Base-by-base conservation (phyloP, 1,140 invertebrate species). In the Brachystomella parvula region DNA sequence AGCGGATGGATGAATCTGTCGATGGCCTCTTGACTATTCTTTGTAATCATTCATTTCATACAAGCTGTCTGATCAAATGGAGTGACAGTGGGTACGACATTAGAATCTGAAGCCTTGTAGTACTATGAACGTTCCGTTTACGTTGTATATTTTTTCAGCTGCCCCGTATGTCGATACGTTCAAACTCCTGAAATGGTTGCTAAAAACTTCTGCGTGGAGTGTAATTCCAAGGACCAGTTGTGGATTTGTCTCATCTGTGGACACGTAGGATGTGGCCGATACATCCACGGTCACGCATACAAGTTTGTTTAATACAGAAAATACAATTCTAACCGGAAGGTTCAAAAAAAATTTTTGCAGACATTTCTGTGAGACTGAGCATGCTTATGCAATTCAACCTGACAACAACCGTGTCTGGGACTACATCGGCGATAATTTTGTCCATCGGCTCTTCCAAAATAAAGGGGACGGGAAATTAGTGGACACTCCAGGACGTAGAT, bases 201-300 rank as follows among this genome's bases (percentile, higher is more conserved):
- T 28, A 88, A 90, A 70, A 93, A 92, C 73, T 80, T 82, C 61
- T 97, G 93, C 77, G 86, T 85, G 78, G 85, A 89, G 75, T 96
- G 94, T 80, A 85, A 78, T 62, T 85, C 70, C 75, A 81, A 81
- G 0, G 88, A 95, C 76, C 90, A 91, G 68, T 79, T 99, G 0
- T 99, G 97, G 97, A 98, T 99, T 71, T 99, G 97, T 78, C 80
- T 99, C 21, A 96, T 99, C 69, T 99, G 97, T 80, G 97, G 96
- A 17, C 90, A 98, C 79, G 88, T 99, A 53, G 97, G 96, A 39
- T 99, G 97, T 81, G 94, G 94, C 19, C 81, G 92, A 64, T 90
- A 90, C 78, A 82, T 83, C 26, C 82, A 83, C 61, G 85, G 85
- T 1, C 88, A 89, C 77, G 87, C 87, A 19, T 83, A 84, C 73